Evolutionary conservation across 2,888 invertebrate species (phyloP).

Genomic region (Drosophila meridionalis): DNA sequence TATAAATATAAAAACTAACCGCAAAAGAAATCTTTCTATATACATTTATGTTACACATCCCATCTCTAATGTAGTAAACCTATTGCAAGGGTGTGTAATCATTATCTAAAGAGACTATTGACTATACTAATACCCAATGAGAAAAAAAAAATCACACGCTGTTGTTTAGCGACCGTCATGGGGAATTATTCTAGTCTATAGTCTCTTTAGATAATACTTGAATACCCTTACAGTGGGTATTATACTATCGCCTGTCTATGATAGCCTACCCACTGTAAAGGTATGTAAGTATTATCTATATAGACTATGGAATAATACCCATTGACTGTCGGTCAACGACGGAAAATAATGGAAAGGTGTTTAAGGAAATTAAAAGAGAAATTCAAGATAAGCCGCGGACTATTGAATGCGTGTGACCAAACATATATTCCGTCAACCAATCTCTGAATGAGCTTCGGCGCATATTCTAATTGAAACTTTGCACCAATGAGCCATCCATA

Average conservation of each 20-base stretch:
- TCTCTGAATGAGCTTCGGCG: slow-evolving; percentile 7
- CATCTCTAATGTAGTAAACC: background rate
- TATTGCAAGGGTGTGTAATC: background rate
- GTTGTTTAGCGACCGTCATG: background rate
- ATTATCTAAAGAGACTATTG: background rate
- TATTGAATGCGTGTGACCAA: slow-evolving; percentile 19
- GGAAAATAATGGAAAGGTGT: slow-evolving; percentile 30
- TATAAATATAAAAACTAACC: too few relatives aligned
- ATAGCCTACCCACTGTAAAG: background rate
- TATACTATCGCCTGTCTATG: background rate
- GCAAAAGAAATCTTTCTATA: background rate
- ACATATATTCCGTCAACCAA: slow-evolving; percentile 1
- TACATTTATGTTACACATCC: background rate
- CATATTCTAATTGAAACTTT: slow-evolving; percentile 29
- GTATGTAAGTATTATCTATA: background rate
- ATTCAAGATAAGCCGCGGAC: slow-evolving; percentile 41
- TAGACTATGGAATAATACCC: slow-evolving; percentile 10
- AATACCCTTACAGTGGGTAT: background rate
- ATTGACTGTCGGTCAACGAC: slow-evolving; percentile 4
- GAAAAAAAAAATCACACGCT: background rate
- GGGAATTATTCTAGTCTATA: background rate
- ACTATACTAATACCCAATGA: background rate
- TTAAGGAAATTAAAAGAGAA: slow-evolving; percentile 65
- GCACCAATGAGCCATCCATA: slow-evolving; percentile 4
- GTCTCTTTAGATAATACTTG: background rate